A percentile compares a stretch with the other conserved stretches of the same genome.
phyloP scores from a whole-genome alignment of 2,113 vertebrate genomes.

The Zosterops hypoxanthus region DNA sequence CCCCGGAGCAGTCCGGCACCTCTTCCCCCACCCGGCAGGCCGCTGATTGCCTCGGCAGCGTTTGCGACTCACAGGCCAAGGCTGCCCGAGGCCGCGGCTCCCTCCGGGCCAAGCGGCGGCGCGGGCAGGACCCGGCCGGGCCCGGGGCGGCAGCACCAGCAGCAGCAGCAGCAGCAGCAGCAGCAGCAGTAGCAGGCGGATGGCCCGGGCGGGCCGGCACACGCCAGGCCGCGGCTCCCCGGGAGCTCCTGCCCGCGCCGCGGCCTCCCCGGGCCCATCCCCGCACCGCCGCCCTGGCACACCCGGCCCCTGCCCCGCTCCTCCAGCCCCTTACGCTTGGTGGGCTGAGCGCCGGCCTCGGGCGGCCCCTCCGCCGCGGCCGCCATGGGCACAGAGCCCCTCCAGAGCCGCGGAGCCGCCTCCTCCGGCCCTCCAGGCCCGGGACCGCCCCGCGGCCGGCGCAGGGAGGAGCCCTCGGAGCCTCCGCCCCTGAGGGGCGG shows the following conservation, averaged over 20 bases:
- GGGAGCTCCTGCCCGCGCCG: not conserved
- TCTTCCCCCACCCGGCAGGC: not conserved
- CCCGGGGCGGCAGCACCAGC: not conserved
- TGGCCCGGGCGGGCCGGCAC: not conserved
- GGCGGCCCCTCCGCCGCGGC: not conserved
- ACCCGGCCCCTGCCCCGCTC: not conserved
- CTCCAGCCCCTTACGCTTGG: constrained; percentile 41
- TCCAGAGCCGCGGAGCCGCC: not conserved
- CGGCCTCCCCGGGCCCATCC: not conserved
- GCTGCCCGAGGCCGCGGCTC: not conserved
- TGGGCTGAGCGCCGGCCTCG: not conserved
- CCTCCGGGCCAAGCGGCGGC: not conserved
- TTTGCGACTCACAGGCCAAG: no score
- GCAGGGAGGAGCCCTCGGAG: not conserved
- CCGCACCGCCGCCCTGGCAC: not conserved
- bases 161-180: not conserved
- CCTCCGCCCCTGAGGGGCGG: not conserved
- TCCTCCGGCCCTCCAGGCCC: not conserved
- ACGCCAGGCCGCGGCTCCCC: not conserved
- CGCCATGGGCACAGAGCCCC: not conserved
- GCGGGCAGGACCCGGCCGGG: not conserved
- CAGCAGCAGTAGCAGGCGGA: no score
- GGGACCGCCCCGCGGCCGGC: not conserved
- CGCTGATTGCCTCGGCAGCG: not conserved
- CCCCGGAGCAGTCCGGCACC: not conserved